A percentile compares a stretch with the other conserved stretches of the same genome.
Conservation (phyloP, 2,888 invertebrate species). For the Drosophila peninsularis region DNA sequence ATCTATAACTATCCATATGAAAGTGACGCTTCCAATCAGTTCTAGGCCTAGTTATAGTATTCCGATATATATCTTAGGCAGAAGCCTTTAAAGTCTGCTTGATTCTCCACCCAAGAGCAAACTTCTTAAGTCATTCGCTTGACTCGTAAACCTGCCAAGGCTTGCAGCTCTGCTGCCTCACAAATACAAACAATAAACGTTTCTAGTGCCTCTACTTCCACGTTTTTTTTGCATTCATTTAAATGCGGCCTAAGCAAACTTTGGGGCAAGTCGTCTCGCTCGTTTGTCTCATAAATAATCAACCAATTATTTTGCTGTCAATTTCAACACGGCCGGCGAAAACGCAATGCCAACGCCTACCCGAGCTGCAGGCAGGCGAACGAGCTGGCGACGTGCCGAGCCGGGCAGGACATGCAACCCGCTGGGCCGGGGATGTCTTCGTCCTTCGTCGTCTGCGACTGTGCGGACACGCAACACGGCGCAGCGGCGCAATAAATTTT, state of each 20-base stretch:
- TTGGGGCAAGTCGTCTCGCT: slow-evolving; percentile 53
- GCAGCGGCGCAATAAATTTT: slow-evolving; percentile 67
- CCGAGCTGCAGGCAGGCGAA: slow-evolving; percentile 26
- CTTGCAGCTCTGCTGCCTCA: slow-evolving; percentile 18
- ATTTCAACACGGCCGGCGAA: slow-evolving; percentile 81
- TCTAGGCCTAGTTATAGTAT: no score
- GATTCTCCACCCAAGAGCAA: neutral
- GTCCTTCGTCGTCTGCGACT: slow-evolving; percentile 17
- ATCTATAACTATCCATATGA: neutral
- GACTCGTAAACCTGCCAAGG: slow-evolving; percentile 2
- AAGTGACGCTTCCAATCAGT: neutral
- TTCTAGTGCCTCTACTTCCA: slow-evolving; percentile 13
- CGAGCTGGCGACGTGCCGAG: slow-evolving; percentile 27
- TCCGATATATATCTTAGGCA: neutral
- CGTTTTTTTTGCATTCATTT: slow-evolving; percentile 46
- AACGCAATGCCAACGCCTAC: slow-evolving; percentile 70
- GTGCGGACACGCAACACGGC: slow-evolving; percentile 56
- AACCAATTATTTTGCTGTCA: slow-evolving; percentile 83
- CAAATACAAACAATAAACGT: slow-evolving; percentile 26
- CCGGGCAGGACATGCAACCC: slow-evolving; percentile 72
- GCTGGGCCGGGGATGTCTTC: slow-evolving; percentile 59
- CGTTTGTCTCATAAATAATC: slow-evolving; percentile 79
- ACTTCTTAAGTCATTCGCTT: slow-evolving; percentile 9
- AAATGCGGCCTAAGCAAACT: slow-evolving; percentile 64
- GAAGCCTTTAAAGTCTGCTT: neutral